These are phyloP conservation scores for Microctonus aethiopoides DNA, from an alignment of 2,888 invertebrate genomes.

Conservation along the genomic window DNA sequence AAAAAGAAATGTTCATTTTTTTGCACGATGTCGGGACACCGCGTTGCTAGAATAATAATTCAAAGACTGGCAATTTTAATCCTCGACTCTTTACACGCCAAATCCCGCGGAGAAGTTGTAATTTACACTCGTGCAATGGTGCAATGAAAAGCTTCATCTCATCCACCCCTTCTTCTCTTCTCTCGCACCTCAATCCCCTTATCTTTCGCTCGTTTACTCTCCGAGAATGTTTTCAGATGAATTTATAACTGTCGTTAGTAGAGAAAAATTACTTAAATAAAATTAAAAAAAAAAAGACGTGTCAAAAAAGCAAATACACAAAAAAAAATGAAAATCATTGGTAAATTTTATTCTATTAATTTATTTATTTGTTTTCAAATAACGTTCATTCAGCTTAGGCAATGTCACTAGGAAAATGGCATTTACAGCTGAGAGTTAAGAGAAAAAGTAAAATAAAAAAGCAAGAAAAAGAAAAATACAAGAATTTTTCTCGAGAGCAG, in stretches of 20 bases:
- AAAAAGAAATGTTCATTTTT: not conserved
- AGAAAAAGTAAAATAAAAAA: not conserved
- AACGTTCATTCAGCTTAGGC: not conserved
- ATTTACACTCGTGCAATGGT: slow-evolving; percentile 22
- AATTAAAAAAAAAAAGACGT: not conserved
- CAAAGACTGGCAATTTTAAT: slow-evolving; percentile 17
- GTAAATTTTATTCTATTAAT: not conserved
- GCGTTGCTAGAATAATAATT: slow-evolving; percentile 25
- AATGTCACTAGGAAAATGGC: not conserved
- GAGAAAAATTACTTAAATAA: not conserved
- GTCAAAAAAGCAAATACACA: not conserved
- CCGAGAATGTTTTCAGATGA: not conserved
- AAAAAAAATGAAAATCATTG: not conserved
- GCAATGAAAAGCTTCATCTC: slow-evolving; percentile 20
- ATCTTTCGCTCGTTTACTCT: not conserved
- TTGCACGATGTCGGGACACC: not conserved
- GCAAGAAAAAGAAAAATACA: not conserved
- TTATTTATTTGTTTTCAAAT: not conserved
- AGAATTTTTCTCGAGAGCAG: not conserved
- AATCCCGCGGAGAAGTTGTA: slow-evolving; percentile 22
- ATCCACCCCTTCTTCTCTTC: not conserved
- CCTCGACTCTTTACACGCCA: slow-evolving; percentile 16
- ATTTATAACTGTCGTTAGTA: slow-evolving; percentile 16
- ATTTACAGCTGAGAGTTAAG: not conserved
- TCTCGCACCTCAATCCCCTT: not conserved